phyloP scores from a whole-genome alignment of 2,113 vertebrate genomes.

The Mustela nigripes region DNA sequence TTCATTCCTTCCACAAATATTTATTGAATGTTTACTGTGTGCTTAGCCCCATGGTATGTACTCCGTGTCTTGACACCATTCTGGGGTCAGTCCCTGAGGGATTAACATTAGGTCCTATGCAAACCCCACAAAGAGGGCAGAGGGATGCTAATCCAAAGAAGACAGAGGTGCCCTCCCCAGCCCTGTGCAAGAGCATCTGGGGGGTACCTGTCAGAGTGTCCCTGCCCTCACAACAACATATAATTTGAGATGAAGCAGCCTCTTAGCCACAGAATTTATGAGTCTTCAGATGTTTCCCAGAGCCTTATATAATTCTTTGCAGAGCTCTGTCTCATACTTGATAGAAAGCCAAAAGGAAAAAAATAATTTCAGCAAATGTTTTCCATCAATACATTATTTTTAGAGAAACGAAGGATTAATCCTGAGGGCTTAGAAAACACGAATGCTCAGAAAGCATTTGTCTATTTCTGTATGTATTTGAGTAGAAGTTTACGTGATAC shows the following conservation, averaged over 20 bases:
- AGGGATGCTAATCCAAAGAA: neutral
- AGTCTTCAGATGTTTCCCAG: conserved; percentile 11
- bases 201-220: neutral
- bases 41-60: neutral
- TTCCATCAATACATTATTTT: conserved; percentile 52
- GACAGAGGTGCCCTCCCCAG: neutral
- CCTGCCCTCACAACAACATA: neutral
- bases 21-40: neutral
- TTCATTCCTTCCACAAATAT: neutral
- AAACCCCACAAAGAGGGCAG: neutral
- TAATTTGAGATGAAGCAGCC: neutral
- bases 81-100: neutral
- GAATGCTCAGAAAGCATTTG: neutral
- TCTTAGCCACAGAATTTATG: neutral
- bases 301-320: conserved; percentile 20
- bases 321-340: conserved; percentile 61
- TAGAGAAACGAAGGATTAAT: neutral
- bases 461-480: neutral
- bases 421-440: neutral
- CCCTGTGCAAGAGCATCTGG: neutral
- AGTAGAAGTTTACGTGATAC: neutral
- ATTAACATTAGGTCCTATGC: neutral
- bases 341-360: conserved; percentile 60
- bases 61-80: neutral
- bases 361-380: conserved; percentile 49